These are phyloP conservation scores for Eucidaris tribuloides DNA, from an alignment of 35 echinoderm and acorn worm species.

Conservation along the genomic window DNA sequence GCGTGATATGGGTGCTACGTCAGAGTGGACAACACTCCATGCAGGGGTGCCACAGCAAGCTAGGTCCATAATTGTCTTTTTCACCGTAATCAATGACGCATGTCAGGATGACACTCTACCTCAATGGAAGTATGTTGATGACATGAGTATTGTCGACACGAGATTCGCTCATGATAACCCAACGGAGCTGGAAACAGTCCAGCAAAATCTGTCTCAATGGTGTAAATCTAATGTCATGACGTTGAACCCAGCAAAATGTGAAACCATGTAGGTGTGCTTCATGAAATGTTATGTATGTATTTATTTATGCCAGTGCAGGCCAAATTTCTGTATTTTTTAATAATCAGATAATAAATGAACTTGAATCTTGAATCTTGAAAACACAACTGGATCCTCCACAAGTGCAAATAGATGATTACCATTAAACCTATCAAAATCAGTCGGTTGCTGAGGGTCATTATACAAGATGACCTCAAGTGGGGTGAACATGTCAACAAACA, in stretches of 20 bases:
- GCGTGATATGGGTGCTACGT: slow-evolving; percentile 3
- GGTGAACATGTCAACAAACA: background rate
- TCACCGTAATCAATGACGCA: slow-evolving; percentile 62
- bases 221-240: slow-evolving; percentile 6
- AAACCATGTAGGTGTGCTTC: slow-evolving; percentile 32
- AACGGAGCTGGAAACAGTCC: slow-evolving; percentile 2
- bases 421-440: background rate
- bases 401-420: background rate
- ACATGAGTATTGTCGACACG: slow-evolving; percentile 42
- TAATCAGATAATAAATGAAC: too few relatives aligned
- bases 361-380: too few relatives aligned
- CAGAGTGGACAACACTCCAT: slow-evolving; percentile 28
- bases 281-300: too few relatives aligned
- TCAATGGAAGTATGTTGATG: slow-evolving; percentile 75
- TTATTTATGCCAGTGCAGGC: too few relatives aligned
- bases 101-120: background rate
- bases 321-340: too few relatives aligned
- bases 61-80: slow-evolving; percentile 53
- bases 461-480: background rate
- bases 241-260: slow-evolving; percentile 48
- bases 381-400: background rate
- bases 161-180: background rate
- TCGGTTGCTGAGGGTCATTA: background rate
- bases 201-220: slow-evolving; percentile 23
- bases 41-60: slow-evolving; percentile 52